Base-by-base conservation (phyloP, 2,888 invertebrate species). In the Drosophila mayaguana region DNA sequence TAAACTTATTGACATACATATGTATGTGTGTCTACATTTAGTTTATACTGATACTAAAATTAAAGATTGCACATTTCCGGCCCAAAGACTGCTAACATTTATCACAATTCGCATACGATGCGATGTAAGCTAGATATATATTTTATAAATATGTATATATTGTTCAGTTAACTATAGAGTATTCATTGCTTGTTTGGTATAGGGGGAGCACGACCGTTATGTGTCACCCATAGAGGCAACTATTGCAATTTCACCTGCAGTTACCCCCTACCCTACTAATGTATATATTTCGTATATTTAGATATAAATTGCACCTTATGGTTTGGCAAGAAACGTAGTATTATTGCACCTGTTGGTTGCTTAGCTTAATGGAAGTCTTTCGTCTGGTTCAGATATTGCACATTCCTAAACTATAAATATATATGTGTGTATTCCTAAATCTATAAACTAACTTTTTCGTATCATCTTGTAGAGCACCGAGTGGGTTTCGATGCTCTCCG, bases 401-500 rank as follows among this genome's bases (percentile, higher is more conserved):
- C 87, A 50, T 62, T 53, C 66, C 80, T 61, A 63, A 65, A 64
- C 22, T 36, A 28, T 28, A 38, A 11, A 22, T 74, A 8, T 28
- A 46, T 25, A 25, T 16, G 7, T 45, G 16, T 46, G 4, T 46
- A 25, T 16, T 16, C 3, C 20, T 51, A 32, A 32, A 9, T 32
- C 9, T 32, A 11, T 46, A 68, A 36, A 28, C 77, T 76, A 91
- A 67, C 81, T 90, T 76, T 95, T 95, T 70, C 95, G 93, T 87
- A 95, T 95, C 91, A 95, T 96, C 54, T 96, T 96, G 86, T 97
- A 97, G 91, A 97, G 96, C 45, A 97, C 97, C 5, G 97, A 97
- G 93, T 97, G 97, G 0, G 97, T 97, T 89, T 97, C 97, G 34
- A 97, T 94, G 93, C 97, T 97, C 91, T 97, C 97, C 5, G 96